phyloP scores from a whole-genome alignment of 2,797 vertebrate species.

The Acipenser ruthenus region DNA sequence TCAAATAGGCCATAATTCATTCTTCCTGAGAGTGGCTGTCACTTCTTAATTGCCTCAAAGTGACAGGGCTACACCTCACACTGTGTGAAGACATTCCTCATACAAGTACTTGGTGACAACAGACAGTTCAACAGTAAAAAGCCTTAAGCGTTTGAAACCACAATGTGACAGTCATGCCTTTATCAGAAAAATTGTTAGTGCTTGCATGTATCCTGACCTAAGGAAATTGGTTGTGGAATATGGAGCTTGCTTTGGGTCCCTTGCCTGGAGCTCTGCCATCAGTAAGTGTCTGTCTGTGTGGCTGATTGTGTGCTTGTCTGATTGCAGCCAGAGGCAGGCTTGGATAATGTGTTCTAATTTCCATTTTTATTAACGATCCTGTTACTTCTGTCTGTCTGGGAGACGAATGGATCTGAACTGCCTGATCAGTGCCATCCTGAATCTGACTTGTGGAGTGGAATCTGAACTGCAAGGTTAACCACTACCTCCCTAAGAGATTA shows the following conservation, averaged over 20 bases:
- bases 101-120: constrained; percentile 30
- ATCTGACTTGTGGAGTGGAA: constrained; percentile 48
- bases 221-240: constrained; percentile 18
- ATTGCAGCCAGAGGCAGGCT: constrained; percentile 24
- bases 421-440: constrained; percentile 59
- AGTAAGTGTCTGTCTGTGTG: constrained; percentile 20
- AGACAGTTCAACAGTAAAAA: constrained; percentile 41
- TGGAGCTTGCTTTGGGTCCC: constrained; percentile 16
- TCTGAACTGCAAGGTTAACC: constrained; percentile 33
- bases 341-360: constrained; percentile 55
- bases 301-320: constrained; percentile 19
- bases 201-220: constrained; percentile 36
- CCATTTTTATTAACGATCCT: constrained; percentile 70
- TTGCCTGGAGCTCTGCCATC: constrained; percentile 20
- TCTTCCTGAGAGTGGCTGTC: no score
- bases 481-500: constrained; percentile 34
- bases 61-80: constrained; percentile 3
- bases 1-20: no score
- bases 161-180: constrained; percentile 42
- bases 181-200: constrained; percentile 48
- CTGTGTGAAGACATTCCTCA: constrained; percentile 38
- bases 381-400: constrained; percentile 51
- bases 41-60: no score
- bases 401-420: constrained; percentile 56
- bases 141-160: constrained; percentile 40